These are phyloP conservation scores for Progne subis DNA, from an alignment of 2,113 vertebrate genomes.

Conservation along the genomic window DNA sequence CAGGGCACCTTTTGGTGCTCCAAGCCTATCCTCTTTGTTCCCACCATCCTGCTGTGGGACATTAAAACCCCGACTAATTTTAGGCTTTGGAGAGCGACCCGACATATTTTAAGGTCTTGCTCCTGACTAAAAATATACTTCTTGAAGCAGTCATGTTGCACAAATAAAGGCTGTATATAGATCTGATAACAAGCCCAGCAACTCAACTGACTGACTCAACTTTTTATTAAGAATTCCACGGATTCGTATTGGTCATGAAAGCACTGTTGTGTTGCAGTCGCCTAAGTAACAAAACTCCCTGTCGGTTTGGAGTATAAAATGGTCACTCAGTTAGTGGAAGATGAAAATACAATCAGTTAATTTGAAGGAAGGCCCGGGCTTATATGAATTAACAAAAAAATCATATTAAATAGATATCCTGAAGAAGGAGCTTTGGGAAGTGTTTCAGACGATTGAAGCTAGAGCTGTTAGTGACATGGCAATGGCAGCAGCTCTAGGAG, in stretches of 20 bases:
- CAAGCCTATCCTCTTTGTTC: background rate
- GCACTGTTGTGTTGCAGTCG: fast-evolving
- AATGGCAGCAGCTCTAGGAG: background rate
- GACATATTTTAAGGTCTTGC: background rate
- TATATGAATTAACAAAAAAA: background rate
- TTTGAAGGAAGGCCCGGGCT: background rate
- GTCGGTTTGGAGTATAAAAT: background rate
- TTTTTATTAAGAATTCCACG: background rate
- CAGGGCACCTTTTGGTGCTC: fast-evolving
- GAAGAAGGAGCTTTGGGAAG: background rate
- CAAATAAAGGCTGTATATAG: background rate
- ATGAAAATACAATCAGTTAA: background rate
- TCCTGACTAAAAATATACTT: background rate
- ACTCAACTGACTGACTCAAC: background rate
- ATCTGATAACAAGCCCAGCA: background rate
- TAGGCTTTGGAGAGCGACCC: background rate
- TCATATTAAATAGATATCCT: fast-evolving
- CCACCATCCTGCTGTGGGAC: background rate
- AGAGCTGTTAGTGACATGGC: background rate
- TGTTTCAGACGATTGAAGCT: background rate
- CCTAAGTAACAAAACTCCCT: background rate
- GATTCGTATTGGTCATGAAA: background rate
- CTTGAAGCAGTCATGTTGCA: background rate
- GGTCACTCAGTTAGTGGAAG: background rate
- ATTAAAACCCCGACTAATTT: background rate